Evolutionary conservation across 2,888 invertebrate species (phyloP).

Genomic region (Danaus chrysippus): DNA sequence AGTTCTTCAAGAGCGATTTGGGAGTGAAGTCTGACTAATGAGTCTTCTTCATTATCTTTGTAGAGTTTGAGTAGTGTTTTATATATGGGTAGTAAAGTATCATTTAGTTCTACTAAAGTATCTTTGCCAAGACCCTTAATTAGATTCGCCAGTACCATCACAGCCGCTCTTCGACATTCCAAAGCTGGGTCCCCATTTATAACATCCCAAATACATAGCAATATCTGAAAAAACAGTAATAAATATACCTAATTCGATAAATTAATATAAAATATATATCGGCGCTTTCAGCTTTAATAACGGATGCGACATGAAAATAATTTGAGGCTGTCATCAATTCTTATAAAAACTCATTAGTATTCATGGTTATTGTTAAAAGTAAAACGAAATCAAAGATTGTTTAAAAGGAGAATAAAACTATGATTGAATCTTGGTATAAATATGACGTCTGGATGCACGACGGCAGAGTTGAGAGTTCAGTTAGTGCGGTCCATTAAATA

Average conservation of each 20-base stretch:
- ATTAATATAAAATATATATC: not conserved
- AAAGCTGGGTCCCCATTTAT: slow-evolving; percentile 84
- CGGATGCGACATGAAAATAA: no score
- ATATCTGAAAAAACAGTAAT: slow-evolving; percentile 75
- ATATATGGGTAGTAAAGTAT: slow-evolving; percentile 84
- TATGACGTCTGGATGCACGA: no score
- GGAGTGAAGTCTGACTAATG: slow-evolving; percentile 84
- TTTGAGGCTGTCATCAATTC: no score
- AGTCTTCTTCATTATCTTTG: slow-evolving; percentile 81
- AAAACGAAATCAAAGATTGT: no score
- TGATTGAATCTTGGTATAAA: no score
- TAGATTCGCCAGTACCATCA: slow-evolving; percentile 86
- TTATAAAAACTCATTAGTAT: no score
- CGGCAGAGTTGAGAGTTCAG: no score
- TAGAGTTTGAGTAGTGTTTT: slow-evolving; percentile 83
- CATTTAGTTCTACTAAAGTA: slow-evolving; percentile 82
- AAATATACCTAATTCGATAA: not conserved
- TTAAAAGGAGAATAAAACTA: no score
- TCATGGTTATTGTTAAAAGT: no score
- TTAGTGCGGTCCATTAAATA: no score
- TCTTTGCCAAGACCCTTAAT: slow-evolving; percentile 87
- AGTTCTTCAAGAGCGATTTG: slow-evolving; percentile 88
- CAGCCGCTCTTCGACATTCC: slow-evolving; percentile 88
- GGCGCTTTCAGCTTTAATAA: no score
- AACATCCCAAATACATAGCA: slow-evolving; percentile 83